A percentile compares a stretch with the other conserved stretches of the same genome.
These are phyloP conservation scores for Loris lydekkerianus DNA, from an alignment of 2,797 vertebrate species.

Conservation along the genomic window DNA sequence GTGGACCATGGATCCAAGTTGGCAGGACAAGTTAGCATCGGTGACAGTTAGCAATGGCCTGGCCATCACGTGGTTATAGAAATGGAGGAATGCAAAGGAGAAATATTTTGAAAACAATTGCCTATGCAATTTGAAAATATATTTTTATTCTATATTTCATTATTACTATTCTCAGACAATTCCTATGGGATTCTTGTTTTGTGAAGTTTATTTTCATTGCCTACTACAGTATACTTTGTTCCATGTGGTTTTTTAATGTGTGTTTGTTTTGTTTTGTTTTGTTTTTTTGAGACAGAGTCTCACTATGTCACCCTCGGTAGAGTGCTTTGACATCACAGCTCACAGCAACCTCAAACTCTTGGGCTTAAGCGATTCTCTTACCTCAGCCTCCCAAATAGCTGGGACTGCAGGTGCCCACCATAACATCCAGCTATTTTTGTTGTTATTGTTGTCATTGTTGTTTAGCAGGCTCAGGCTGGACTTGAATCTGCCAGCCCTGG, in stretches of 20 bases:
- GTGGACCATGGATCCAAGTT: neutral
- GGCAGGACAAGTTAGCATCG: neutral
- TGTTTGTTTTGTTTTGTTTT: too few relatives aligned
- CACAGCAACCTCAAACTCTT: too few relatives aligned
- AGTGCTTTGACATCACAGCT: too few relatives aligned
- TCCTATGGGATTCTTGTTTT: neutral
- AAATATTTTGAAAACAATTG: neutral
- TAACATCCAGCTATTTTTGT: too few relatives aligned
- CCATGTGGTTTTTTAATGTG: neutral
- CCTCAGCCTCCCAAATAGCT: too few relatives aligned
- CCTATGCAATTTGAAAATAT: neutral
- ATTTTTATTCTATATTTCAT: constrained; percentile 25
- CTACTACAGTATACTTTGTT: neutral
- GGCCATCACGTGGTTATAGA: neutral
- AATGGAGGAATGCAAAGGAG: neutral
- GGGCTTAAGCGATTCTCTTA: too few relatives aligned
- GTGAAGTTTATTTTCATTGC: neutral
- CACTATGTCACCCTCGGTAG: too few relatives aligned
- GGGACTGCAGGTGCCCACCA: too few relatives aligned
- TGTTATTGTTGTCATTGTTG: too few relatives aligned
- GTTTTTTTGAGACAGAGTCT: too few relatives aligned
- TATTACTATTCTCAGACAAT: neutral
- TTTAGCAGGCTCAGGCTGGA: too few relatives aligned
- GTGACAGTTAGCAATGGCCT: neutral
- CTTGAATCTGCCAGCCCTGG: too few relatives aligned